phyloP scores from a whole-genome alignment of 2,113 vertebrate genomes.

The Puma concolor region DNA sequence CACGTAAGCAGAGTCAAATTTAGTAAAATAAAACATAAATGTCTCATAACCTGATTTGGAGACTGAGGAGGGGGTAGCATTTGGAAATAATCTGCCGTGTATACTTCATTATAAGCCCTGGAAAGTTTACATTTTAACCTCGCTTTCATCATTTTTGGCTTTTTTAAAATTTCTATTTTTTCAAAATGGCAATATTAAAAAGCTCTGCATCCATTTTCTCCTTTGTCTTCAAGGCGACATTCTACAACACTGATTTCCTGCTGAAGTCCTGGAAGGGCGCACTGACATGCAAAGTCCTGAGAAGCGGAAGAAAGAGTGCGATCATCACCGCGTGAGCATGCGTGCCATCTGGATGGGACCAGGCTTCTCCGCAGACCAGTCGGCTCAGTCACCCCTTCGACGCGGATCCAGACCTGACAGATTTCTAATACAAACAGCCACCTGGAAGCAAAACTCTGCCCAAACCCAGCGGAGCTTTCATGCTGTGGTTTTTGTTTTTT shows the following conservation, averaged over 20 bases:
- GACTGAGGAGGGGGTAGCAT: not conserved
- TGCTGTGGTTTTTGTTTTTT: not conserved
- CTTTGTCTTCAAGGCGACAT: not conserved
- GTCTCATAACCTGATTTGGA: not conserved
- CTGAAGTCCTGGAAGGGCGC: not conserved
- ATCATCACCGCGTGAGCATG: not conserved
- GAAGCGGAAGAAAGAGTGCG: not conserved
- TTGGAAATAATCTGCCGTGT: not conserved
- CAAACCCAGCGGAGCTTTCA: not conserved
- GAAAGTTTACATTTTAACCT: not conserved
- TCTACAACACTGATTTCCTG: not conserved
- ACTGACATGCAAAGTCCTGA: not conserved
- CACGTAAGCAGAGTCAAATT: not conserved
- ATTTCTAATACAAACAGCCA: constrained; percentile 1
- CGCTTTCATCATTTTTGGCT: not conserved
- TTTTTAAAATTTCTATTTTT: not conserved
- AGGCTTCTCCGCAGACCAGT: not conserved
- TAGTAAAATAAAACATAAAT: not conserved
- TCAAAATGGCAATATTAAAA: not conserved
- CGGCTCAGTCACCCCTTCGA: not conserved
- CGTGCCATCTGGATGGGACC: constrained; percentile 34
- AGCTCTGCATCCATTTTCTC: not conserved
- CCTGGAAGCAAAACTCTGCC: constrained; percentile 38
- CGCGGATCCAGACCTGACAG: not conserved
- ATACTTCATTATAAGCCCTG: not conserved